These are phyloP conservation scores for Cyrtorhinus lividipennis DNA, from an alignment of 1,140 invertebrate species.

Conservation along the genomic window DNA sequence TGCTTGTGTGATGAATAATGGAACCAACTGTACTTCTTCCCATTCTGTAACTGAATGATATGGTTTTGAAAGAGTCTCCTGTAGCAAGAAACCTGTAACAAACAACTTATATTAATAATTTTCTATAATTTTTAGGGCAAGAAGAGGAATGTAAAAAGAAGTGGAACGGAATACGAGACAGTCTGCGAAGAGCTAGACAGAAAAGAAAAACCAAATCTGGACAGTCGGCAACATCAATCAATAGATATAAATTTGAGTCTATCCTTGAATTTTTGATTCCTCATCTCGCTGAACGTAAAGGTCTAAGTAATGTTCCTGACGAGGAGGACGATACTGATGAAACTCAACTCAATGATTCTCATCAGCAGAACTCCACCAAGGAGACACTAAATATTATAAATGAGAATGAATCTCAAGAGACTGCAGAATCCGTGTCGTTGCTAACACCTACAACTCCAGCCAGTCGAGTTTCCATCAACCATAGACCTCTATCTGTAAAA, in stretches of 20 bases:
- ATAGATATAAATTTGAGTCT: conserved; percentile 18
- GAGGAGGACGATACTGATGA: conserved; percentile 15
- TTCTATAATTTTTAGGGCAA: no score
- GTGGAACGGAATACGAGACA: conserved; percentile 21
- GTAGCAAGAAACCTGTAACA: conserved; percentile 17
- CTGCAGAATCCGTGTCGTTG: background rate
- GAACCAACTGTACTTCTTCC: conserved; percentile 16
- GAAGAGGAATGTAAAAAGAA: conserved; percentile 20
- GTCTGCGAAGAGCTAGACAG: conserved; percentile 17
- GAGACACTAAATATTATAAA: conserved; percentile 5
- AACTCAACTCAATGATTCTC: background rate
- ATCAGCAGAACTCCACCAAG: background rate
- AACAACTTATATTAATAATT: conserved; percentile 16
- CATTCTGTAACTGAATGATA: conserved; percentile 20
- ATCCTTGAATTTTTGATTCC: conserved; percentile 17
- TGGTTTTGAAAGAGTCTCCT: conserved; percentile 19
- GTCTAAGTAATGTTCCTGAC: conserved; percentile 16
- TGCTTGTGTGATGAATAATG: conserved; percentile 15
- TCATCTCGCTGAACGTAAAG: conserved; percentile 16
- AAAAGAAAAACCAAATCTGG: conserved; percentile 20
- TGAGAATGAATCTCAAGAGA: background rate
- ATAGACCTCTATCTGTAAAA: background rate
- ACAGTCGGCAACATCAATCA: conserved; percentile 13
- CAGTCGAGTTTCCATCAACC: background rate
- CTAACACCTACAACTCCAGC: background rate